Base-by-base conservation (phyloP, 2,113 vertebrate genomes). In the Cricetomys ansorgei region DNA sequence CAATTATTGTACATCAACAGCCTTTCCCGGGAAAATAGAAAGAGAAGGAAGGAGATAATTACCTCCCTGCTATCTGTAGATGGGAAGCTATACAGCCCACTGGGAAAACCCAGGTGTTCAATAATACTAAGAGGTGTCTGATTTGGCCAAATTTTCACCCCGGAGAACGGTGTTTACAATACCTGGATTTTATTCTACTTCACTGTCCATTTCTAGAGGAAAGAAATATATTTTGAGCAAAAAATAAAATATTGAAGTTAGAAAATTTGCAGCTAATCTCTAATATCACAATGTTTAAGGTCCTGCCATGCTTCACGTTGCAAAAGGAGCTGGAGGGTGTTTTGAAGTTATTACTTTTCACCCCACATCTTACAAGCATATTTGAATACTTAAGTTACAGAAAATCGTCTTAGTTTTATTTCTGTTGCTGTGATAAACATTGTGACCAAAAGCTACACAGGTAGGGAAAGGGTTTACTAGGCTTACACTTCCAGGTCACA, bases 1-100 rank as follows among this genome's bases (percentile, higher is more conserved):
- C 96, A 92, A 59, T 97, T 94, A 97, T 72, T 89, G 12, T 48
- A 73, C 40, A 89, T 90, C 88, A 89, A 92, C 90, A 95, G 88
- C 87, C n/a, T 95, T 97, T 88, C 80, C 67, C 75, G 92, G 88
- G 31, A 93, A 95, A 93, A 70, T 53, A 88, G 91, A 81, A 92
- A 95, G 45, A 90, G 15, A 5, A 89, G 70, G 69, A 97, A 59
- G 43, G 59, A 93, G 80, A 96, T 89, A 95, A 96, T 10, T 94
- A 76, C 55, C 48, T 92, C 29, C 40, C 23, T 37, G 59, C 29
- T 83, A 37, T 45, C 73, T 90, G 64, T 85, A 62, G 76, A 5
- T 57, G n/a, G 55, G 34, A 92, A 83, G 84, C 27, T 11, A 34
- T 1, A 27, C 27, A n/a, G 57, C 53, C 93, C 7, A 27, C 93